phyloP scores from a whole-genome alignment of 2,797 vertebrate genomes.

The Parotocinclus haroldoi region DNA sequence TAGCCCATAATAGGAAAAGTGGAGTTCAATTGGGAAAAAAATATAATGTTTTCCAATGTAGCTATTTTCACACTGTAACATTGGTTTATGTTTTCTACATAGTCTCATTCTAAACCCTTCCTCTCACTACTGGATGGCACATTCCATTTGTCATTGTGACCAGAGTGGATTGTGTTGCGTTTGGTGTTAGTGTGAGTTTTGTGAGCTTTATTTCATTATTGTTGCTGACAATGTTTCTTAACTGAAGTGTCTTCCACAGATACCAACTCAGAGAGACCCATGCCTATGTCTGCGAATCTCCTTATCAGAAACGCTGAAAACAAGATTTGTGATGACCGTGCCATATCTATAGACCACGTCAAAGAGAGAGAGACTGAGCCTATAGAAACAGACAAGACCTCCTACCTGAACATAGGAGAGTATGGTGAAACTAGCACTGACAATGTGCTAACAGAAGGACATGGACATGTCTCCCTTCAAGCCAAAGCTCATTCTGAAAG shows the following conservation, averaged over 20 bases:
- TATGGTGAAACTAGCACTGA: constrained; percentile 53
- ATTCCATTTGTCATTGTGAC: constrained; percentile 88
- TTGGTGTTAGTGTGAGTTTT: constrained; percentile 50
- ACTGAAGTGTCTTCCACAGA: constrained; percentile 62
- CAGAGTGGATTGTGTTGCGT: constrained; percentile 62
- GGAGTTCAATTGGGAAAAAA: too few species aligned
- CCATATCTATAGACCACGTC: constrained; percentile 47
- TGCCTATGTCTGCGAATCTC: constrained; percentile 69
- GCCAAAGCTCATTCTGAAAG: constrained; percentile 41
- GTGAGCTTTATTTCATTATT: not conserved
- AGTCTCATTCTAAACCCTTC: constrained; percentile 77
- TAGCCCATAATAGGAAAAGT: too few species aligned
- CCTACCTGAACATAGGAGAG: constrained; percentile 64
- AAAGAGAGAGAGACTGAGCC: constrained; percentile 32
- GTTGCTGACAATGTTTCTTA: constrained; percentile 29
- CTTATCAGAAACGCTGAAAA: constrained; percentile 60
- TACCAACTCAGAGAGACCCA: constrained; percentile 55
- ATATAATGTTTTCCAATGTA: not conserved
- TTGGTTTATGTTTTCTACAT: constrained; percentile 57
- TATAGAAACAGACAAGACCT: constrained; percentile 55
- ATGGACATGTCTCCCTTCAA: constrained; percentile 24
- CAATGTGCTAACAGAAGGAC: constrained; percentile 57
- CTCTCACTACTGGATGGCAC: constrained; percentile 78
- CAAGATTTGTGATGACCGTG: constrained; percentile 37
- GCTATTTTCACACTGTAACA: constrained; percentile 9